Percentiles rank a stretch among this genome's conserved stretches.
phyloP scores from a whole-genome alignment of 2,113 vertebrate genomes.

The Blennius ocellaris region DNA sequence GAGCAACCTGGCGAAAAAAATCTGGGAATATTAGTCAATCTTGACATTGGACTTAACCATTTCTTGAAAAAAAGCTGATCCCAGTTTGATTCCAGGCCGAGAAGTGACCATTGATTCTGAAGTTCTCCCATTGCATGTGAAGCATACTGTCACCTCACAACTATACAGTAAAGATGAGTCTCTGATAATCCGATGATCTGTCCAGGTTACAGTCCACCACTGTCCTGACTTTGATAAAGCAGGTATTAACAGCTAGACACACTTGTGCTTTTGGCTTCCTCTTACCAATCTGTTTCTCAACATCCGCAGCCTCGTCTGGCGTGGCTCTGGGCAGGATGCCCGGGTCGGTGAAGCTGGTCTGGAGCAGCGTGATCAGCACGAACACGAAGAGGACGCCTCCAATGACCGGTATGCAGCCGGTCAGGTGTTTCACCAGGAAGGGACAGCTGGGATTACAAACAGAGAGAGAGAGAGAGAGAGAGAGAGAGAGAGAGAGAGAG shows the following conservation, averaged over 20 bases:
- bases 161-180: too few species aligned
- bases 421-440: constrained; percentile 90
- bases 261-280: not conserved
- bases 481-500: constrained; percentile 15
- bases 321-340: constrained; percentile 95
- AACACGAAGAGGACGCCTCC: constrained; percentile 92
- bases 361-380: constrained; percentile 92
- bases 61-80: too few species aligned
- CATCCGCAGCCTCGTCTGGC: constrained; percentile 89
- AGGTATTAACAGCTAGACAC: not conserved
- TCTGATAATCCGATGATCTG: too few species aligned
- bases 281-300: constrained; percentile 94
- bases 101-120: too few species aligned
- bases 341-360: constrained; percentile 93
- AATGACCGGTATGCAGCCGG: constrained; percentile 90
- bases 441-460: constrained; percentile 85
- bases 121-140: too few species aligned
- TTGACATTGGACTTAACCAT: too few species aligned
- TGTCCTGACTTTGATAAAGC: too few species aligned
- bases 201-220: too few species aligned
- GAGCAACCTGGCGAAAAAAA: too few species aligned
- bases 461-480: not conserved
- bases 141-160: too few species aligned
- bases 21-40: too few species aligned
- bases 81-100: too few species aligned